phyloP scores from a whole-genome alignment of 2,797 vertebrate species.

The Hephaestus fuliginosus region DNA sequence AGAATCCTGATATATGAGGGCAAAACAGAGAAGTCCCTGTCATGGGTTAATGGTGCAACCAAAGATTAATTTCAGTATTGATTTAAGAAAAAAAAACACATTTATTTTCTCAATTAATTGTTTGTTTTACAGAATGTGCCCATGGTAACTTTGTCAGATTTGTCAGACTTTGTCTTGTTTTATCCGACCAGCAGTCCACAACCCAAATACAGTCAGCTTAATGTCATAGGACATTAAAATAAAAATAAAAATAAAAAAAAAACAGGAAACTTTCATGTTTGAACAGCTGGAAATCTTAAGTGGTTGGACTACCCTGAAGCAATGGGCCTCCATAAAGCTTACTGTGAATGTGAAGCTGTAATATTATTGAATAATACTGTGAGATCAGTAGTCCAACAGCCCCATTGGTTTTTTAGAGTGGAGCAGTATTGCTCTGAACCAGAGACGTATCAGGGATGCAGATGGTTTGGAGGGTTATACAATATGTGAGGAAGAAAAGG shows the following conservation, averaged over 20 bases:
- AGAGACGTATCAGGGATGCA: neutral
- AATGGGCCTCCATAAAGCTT: constrained; percentile 1
- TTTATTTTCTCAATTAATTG: no score
- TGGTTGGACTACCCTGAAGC: no score
- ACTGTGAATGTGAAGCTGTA: neutral
- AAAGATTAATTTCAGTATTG: neutral
- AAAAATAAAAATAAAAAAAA: neutral
- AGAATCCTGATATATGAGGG: neutral
- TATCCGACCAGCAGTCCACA: neutral
- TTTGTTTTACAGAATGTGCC: no score
- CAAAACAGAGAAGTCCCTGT: neutral
- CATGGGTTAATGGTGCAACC: neutral
- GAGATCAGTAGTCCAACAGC: neutral
- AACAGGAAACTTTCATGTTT: neutral
- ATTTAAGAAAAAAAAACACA: no score
- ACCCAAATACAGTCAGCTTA: neutral
- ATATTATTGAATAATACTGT: constrained; percentile 1
- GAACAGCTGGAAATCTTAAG: neutral
- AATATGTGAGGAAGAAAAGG: neutral
- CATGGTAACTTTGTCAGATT: no score
- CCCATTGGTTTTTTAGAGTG: neutral
- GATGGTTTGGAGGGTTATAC: neutral
- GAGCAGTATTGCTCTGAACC: constrained; percentile 4
- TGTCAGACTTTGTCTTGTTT: neutral
- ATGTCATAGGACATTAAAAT: neutral